A percentile compares a stretch with the other conserved stretches of the same genome.
Conservation (phyloP, 2,888 invertebrate genomes). For the Stenodera caucasica region DNA sequence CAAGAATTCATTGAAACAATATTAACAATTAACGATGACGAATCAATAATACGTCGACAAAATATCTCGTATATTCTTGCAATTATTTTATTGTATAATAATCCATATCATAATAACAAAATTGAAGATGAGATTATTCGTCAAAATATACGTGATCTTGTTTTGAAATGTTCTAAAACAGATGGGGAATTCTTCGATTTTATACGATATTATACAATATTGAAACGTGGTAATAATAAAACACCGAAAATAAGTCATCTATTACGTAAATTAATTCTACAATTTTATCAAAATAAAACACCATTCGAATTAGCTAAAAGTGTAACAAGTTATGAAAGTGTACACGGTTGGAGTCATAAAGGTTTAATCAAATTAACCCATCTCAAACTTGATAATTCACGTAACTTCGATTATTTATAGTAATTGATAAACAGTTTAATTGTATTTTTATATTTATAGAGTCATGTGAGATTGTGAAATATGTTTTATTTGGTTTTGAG, state of each 20-base stretch:
- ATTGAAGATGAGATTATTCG: neutral
- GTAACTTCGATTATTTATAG: conserved; percentile 43
- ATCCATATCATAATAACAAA: conserved; percentile 19
- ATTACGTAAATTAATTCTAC: conserved; percentile 63
- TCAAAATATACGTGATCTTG: conserved; percentile 8
- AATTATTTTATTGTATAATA: conserved; percentile 23
- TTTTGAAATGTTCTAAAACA: conserved; percentile 61
- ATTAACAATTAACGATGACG: conserved; percentile 37
- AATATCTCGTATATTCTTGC: conserved; percentile 43
- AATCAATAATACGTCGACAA: conserved; percentile 36
- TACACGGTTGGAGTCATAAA: conserved; percentile 72
- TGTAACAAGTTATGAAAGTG: conserved; percentile 64
- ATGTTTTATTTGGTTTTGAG: conserved; percentile 60
- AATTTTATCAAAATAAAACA: conserved; percentile 67
- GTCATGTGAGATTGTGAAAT: conserved; percentile 49
- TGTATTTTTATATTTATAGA: conserved; percentile 37
- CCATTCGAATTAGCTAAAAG: conserved; percentile 66
- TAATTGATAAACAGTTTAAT: conserved; percentile 10
- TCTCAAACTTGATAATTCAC: conserved; percentile 57
- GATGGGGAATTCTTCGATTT: conserved; percentile 58
- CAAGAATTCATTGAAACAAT: conserved; percentile 36
- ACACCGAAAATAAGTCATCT: conserved; percentile 36
- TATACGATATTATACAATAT: conserved; percentile 40
- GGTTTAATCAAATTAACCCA: conserved; percentile 70
- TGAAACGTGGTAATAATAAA: conserved; percentile 13